Percentiles rank a stretch among this genome's conserved stretches.
Conservation (phyloP, 2,113 vertebrate species). For the Cebus imitator region DNA sequence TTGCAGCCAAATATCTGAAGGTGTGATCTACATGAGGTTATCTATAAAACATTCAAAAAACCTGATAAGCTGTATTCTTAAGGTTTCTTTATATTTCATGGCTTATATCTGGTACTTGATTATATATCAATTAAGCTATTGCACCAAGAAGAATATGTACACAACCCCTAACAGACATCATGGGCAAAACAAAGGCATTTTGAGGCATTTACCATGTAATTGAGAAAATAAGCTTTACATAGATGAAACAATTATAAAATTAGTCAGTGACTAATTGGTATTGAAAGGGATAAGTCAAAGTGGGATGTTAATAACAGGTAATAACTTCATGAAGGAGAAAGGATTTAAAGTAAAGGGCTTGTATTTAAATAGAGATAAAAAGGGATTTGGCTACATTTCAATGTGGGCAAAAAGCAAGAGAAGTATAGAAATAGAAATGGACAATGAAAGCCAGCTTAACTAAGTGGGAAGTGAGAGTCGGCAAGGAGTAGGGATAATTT, state of each 20-base stretch:
- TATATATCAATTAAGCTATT: background rate
- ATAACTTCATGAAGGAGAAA: conserved; percentile 28
- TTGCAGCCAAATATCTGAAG: conserved; percentile 8
- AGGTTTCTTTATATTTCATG: conserved; percentile 32
- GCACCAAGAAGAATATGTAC: background rate
- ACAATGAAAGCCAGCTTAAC: background rate
- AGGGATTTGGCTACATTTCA: background rate
- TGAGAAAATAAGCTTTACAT: conserved; percentile 3
- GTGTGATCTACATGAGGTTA: background rate
- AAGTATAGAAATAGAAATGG: background rate
- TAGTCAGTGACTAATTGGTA: conserved; percentile 42
- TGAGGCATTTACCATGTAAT: conserved; percentile 21
- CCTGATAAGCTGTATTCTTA: conserved; percentile 11
- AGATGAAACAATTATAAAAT: conserved; percentile 55
- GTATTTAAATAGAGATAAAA: background rate
- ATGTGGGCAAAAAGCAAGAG: background rate
- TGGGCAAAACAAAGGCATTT: conserved; percentile 39
- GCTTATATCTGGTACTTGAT: conserved; percentile 14
- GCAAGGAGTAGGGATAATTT: background rate
- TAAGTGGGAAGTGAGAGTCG: background rate
- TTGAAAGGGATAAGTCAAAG: conserved; percentile 27
- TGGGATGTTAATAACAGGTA: conserved; percentile 11
- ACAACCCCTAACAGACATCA: background rate
- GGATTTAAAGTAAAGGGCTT: background rate
- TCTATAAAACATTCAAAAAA: conserved; percentile 32